phyloP scores from a whole-genome alignment of 2,113 vertebrate species.

The Pachypanchax playfairii region DNA sequence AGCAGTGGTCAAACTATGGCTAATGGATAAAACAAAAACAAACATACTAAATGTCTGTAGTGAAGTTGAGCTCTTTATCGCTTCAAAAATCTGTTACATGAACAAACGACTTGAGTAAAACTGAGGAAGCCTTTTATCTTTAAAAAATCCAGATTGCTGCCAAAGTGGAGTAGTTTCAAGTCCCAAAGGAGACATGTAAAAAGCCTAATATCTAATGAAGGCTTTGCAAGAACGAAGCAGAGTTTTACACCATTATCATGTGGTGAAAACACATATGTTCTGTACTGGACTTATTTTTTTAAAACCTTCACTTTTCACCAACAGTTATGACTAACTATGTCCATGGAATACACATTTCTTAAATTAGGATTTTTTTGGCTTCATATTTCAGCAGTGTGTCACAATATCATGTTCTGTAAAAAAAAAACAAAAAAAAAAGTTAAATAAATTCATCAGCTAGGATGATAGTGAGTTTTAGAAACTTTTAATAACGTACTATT shows the following conservation, averaged over 20 bases:
- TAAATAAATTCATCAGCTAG: too few relatives aligned
- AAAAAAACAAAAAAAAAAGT: too few relatives aligned
- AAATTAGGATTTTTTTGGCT: not conserved
- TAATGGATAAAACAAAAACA: not conserved
- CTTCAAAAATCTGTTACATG: not conserved
- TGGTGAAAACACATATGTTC: too few relatives aligned
- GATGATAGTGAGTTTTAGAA: not conserved
- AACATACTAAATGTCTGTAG: not conserved
- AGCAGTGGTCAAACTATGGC: not conserved
- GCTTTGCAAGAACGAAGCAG: not conserved
- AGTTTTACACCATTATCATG: too few relatives aligned
- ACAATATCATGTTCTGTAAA: conserved; percentile 2
- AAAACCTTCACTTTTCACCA: too few relatives aligned
- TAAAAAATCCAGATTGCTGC: not conserved
- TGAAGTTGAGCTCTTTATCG: not conserved
- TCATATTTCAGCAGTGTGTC: too few relatives aligned
- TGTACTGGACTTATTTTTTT: too few relatives aligned
- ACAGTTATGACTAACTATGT: not conserved
- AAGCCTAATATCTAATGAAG: not conserved
- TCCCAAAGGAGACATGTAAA: not conserved
- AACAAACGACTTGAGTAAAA: not conserved
- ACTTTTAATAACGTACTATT: conserved; percentile 3
- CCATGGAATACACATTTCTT: not conserved
- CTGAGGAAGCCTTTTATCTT: not conserved
- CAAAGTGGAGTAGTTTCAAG: not conserved